Conservation (phyloP, 1,140 invertebrate genomes). For the Pseudobourletiella spinata region DNA sequence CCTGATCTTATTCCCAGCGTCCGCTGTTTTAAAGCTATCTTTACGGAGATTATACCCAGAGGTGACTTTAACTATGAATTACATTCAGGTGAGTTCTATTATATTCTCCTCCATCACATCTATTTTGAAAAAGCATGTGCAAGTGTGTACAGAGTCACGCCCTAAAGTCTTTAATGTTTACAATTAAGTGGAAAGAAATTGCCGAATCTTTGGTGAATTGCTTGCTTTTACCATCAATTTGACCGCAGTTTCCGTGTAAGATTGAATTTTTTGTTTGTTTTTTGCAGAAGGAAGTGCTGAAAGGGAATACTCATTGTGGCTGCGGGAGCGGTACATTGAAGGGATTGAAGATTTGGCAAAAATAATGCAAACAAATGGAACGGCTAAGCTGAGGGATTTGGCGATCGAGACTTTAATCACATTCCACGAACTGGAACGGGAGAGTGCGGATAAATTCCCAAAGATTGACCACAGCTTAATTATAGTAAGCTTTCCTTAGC, state of each 20-base stretch:
- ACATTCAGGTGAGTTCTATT: background rate
- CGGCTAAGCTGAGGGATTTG: background rate
- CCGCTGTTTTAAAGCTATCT: background rate
- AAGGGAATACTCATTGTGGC: background rate
- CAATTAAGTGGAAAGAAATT: background rate
- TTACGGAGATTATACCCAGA: background rate
- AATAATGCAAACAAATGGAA: background rate
- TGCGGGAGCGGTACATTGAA: constrained; percentile 1
- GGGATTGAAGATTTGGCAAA: background rate
- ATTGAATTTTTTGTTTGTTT: background rate
- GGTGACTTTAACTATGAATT: background rate
- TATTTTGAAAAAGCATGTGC: background rate
- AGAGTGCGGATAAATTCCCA: background rate
- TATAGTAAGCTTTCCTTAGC: background rate
- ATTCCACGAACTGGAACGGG: background rate
- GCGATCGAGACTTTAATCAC: background rate
- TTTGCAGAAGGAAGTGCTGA: background rate
- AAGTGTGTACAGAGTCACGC: background rate
- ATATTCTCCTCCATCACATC: background rate
- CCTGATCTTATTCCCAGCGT: background rate
- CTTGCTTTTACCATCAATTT: background rate
- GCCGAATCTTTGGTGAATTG: background rate
- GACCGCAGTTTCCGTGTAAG: background rate
- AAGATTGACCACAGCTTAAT: background rate
- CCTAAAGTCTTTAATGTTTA: background rate